Evolutionary conservation across 2,888 invertebrate genomes (phyloP).

Genomic region (Thelaira solivaga): DNA sequence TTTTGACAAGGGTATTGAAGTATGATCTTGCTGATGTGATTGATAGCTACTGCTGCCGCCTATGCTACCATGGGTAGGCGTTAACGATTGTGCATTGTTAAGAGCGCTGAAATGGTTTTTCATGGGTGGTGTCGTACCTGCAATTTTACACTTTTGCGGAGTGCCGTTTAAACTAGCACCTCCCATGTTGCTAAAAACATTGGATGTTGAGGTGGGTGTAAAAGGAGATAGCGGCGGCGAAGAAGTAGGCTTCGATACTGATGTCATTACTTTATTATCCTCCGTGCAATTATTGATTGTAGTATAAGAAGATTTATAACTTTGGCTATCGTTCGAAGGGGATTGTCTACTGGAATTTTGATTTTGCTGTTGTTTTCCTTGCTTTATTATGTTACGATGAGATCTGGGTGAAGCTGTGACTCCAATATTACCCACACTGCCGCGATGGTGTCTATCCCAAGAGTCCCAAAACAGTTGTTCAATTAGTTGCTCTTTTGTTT

Average conservation of each 20-base stretch:
- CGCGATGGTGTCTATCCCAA: constrained; percentile 84
- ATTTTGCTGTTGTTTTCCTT: constrained; percentile 64
- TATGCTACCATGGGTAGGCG: constrained; percentile 66
- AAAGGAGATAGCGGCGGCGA: constrained; percentile 77
- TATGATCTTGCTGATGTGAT: constrained; percentile 49
- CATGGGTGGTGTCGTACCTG: constrained; percentile 85
- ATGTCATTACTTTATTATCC: constrained; percentile 68
- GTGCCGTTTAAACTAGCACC: constrained; percentile 70
- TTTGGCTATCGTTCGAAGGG: constrained; percentile 63
- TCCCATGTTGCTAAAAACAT: constrained; percentile 64
- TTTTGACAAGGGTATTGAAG: constrained; percentile 82
- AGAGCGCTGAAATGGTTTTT: constrained; percentile 83
- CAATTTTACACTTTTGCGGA: constrained; percentile 70
- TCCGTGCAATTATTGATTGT: constrained; percentile 61
- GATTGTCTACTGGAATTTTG: constrained; percentile 62
- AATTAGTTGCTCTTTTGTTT: constrained; percentile 67
- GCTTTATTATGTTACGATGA: constrained; percentile 68
- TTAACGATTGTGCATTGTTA: constrained; percentile 72
- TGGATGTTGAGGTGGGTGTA: constrained; percentile 63
- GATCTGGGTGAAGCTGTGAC: constrained; percentile 72
- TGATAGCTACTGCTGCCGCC: constrained; percentile 15
- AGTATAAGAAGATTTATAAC: constrained; percentile 52
- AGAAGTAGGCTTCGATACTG: constrained; percentile 76
- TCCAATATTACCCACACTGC: constrained; percentile 74
- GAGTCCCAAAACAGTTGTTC: constrained; percentile 92